Evolutionary conservation across 2,113 vertebrate genomes (phyloP), one percentile per base, ranked within the genome.

Genomic region (Vidua chalybeata): DNA sequence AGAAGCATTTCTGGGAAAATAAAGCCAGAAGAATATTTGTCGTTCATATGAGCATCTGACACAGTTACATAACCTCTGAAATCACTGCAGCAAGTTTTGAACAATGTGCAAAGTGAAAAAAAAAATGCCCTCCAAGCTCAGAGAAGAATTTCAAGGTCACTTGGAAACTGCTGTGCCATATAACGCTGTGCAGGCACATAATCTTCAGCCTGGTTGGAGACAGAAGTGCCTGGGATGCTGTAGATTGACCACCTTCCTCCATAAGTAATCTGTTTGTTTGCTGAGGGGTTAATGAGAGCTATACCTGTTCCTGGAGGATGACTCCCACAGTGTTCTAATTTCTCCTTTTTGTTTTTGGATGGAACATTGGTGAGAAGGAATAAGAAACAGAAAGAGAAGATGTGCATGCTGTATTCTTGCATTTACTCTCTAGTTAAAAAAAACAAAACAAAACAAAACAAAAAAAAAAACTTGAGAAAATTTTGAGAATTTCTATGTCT

Each of bases 31-130:
- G 61, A 95, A 93, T 73, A 63, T 84, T 23, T 94, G 59, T 67
- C 0, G 6, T 66, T 88, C 89, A 15, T 72, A 45, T 31, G n/a
- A 92, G 27, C 73, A 81, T 84, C 81, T 69, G 89, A 82, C 55
- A 91, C 21, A 66, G 73, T 90, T 84, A 72, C 11, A 28, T 72
- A 95, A 83, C 81, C 93, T 85, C 75, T 46, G 85, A 91, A 95
- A 87, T 63, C 79, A 55, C 64, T 91, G 72, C 68, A 83, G 87
- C 39, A 55, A 73, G 46, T 71, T 80, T 59, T 80, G 84, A 93
- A 63, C 59, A 78, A 68, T 33, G 74, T 75, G 41, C 41, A 39
- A 86, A 95, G 76, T 56, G 33, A 76, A 84, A 91, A 61, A 54
- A 35, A 37, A 95, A 93, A 61, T 83, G 45, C 9, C 43, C 35